Percentiles rank a stretch among this genome's conserved stretches.
Conservation (phyloP, 2,113 vertebrate species). For the Lathamus discolor region DNA sequence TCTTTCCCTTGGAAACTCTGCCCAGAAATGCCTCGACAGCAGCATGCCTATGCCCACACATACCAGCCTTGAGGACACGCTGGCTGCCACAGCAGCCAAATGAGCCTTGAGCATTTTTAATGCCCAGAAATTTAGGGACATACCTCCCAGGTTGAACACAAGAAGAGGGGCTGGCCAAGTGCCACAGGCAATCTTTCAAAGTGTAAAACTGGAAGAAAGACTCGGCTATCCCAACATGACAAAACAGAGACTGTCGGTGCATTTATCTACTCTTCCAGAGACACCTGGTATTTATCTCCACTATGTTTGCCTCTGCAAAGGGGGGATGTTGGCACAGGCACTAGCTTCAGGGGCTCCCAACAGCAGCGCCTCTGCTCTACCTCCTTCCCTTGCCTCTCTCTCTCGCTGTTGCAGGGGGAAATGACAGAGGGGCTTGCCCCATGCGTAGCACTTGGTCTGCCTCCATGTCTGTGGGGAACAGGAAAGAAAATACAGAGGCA, state of each 20-base stretch:
- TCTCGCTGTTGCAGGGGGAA: neutral
- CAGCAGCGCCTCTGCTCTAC: neutral
- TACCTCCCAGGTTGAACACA: neutral
- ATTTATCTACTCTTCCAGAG: neutral
- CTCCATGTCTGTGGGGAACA: neutral
- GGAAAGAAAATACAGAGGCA: neutral
- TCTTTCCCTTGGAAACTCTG: neutral
- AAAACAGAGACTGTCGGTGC: neutral
- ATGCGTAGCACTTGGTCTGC: neutral
- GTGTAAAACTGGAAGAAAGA: neutral
- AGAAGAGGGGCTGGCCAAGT: neutral
- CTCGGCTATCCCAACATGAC: neutral
- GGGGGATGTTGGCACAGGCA: neutral
- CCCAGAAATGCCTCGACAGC: neutral
- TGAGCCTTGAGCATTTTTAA: neutral
- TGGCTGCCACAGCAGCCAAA: neutral
- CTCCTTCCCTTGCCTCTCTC: neutral
- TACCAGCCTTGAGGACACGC: neutral
- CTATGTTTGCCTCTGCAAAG: neutral
- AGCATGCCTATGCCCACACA: neutral
- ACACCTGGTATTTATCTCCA: slow-evolving; percentile 33
- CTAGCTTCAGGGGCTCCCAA: neutral
- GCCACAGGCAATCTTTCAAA: neutral
- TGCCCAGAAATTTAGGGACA: neutral
- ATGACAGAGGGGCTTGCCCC: neutral